These are phyloP conservation scores for Mythimna impura DNA, from an alignment of 2,888 invertebrate genomes.

Conservation along the genomic window DNA sequence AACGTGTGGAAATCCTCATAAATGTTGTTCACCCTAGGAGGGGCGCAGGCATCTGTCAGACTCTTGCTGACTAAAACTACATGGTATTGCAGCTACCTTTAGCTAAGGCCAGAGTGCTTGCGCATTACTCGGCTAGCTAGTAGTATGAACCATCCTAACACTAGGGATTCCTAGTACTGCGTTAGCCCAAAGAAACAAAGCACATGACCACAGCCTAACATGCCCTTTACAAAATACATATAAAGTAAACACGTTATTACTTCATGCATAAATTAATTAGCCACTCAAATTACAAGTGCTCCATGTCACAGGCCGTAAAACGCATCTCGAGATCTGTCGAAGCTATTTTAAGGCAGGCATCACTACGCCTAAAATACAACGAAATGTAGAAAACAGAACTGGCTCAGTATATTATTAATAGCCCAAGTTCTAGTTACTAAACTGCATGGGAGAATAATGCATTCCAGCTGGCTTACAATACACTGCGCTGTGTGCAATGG, in stretches of 20 bases:
- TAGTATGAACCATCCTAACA: neutral
- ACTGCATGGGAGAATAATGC: constrained; percentile 58
- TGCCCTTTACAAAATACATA: neutral
- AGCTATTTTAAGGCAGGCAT: constrained; percentile 53
- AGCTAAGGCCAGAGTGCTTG: too few relatives aligned
- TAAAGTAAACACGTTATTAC: constrained; percentile 5
- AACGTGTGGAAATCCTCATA: too few relatives aligned
- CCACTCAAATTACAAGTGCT: constrained; percentile 41
- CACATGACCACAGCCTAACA: too few relatives aligned
- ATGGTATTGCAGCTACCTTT: too few relatives aligned
- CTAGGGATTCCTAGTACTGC: neutral
- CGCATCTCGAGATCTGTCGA: constrained; percentile 43
- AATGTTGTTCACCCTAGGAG: too few relatives aligned
- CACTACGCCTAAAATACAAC: constrained; percentile 61
- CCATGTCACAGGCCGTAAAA: constrained; percentile 40
- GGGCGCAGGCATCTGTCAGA: too few relatives aligned
- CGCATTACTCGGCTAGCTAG: neutral
- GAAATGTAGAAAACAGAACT: constrained; percentile 70
- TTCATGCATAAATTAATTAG: constrained; percentile 27
- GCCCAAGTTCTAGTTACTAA: constrained; percentile 70
- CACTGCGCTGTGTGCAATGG: constrained; percentile 25
- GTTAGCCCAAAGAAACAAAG: neutral
- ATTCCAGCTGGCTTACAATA: constrained; percentile 44
- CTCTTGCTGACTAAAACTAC: too few relatives aligned
- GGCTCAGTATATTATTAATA: constrained; percentile 73